Evolutionary conservation across 1,140 invertebrate genomes (phyloP).

Genomic region (Bombus confusus): DNA sequence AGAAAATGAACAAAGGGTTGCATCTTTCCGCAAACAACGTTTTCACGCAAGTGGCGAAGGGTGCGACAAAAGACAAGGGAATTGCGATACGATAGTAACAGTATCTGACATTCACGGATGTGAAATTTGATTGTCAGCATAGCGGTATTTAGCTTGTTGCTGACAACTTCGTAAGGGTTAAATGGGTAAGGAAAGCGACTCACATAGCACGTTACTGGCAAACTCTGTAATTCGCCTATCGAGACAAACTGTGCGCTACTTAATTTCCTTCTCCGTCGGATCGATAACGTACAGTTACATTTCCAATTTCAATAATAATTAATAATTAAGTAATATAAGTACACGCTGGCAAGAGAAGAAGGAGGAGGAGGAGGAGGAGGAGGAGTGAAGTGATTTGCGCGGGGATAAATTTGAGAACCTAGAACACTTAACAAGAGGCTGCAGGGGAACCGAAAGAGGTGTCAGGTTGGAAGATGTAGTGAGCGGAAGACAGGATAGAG

Average conservation of each 20-base stretch:
- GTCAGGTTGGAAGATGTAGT: too few relatives aligned
- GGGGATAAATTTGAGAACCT: too few relatives aligned
- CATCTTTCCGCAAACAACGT: not conserved
- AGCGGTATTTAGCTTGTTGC: slow-evolving; percentile 10
- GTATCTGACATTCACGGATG: slow-evolving; percentile 4
- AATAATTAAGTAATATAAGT: not conserved
- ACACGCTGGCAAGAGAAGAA: too few relatives aligned
- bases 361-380: too few relatives aligned
- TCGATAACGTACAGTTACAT: not conserved
- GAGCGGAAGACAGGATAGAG: too few relatives aligned
- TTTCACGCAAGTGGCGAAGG: not conserved
- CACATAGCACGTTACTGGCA: not conserved
- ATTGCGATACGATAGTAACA: not conserved
- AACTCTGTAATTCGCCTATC: not conserved
- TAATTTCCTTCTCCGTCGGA: not conserved
- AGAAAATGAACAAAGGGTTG: not conserved
- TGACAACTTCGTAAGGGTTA: not conserved
- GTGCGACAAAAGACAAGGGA: not conserved
- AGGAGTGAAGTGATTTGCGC: too few relatives aligned
- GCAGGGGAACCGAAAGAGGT: too few relatives aligned
- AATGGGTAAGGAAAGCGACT: not conserved
- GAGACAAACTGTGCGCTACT: not conserved
- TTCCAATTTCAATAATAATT: not conserved
- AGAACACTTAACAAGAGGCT: too few relatives aligned
- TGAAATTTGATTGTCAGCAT: slow-evolving; percentile 9